Percentiles rank a stretch among this genome's conserved stretches.
phyloP scores from a whole-genome alignment of 64 coral and sea anemone species.

The Dendrophyllia cribrosa region DNA sequence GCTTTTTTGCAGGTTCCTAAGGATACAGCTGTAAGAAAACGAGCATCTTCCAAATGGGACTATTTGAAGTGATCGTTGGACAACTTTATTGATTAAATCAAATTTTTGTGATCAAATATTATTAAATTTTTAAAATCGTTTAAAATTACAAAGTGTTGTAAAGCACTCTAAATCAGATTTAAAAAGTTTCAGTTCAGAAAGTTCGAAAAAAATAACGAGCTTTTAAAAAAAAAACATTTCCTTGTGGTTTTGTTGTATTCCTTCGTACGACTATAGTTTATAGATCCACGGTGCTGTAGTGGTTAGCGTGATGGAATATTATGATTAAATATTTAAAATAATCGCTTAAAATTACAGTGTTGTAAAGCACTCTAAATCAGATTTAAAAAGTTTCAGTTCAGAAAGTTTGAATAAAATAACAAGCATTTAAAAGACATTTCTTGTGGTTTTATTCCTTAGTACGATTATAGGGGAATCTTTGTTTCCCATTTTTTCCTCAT shows the following conservation, averaged over 20 bases:
- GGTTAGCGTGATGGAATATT: not conserved
- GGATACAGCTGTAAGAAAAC: not conserved
- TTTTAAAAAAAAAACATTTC: not conserved
- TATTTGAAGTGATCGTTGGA: too few species aligned
- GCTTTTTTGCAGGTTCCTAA: not conserved
- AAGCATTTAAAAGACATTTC: not conserved
- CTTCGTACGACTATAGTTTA: too few species aligned
- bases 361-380: slow-evolving; percentile 3
- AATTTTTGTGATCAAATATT: not conserved
- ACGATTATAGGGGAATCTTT: too few species aligned
- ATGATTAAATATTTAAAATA: not conserved
- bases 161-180: slow-evolving; percentile 1
- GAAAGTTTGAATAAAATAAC: not conserved
- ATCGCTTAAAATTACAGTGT: not conserved
- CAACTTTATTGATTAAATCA: not conserved
- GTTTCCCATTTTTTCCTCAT: too few species aligned
- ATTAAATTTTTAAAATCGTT: not conserved
- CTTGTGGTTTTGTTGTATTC: too few species aligned
- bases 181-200: too few species aligned
- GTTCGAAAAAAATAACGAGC: not conserved
- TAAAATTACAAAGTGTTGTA: not conserved
- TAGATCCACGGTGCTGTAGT: too few species aligned
- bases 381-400: too few species aligned
- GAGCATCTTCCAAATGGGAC: too few species aligned
- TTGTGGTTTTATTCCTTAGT: too few species aligned